Evolutionary conservation across 2,888 invertebrate genomes (phyloP).

Genomic region (Amphipyra berbera): DNA sequence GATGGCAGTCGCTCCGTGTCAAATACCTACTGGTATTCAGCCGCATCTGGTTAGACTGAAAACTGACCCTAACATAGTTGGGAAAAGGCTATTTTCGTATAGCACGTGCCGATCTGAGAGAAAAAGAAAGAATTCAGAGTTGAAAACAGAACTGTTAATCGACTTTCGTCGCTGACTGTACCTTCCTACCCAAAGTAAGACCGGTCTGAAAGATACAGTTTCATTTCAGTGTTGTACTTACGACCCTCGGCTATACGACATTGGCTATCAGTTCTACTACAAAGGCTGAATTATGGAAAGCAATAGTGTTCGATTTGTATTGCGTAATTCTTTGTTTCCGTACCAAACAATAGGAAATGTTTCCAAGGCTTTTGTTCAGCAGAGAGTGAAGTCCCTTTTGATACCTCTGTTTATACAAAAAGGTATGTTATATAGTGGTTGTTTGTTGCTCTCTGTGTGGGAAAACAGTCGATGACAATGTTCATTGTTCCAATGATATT

Average conservation of each 20-base stretch:
- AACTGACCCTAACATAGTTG: no score
- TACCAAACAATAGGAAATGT: conserved; percentile 31
- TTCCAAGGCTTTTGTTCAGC: conserved; percentile 25
- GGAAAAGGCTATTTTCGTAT: no score
- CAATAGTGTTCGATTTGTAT: conserved; percentile 47
- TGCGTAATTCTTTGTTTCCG: conserved; percentile 43
- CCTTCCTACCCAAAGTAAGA: no score
- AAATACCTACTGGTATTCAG: no score
- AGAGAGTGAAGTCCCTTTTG: conserved; percentile 17
- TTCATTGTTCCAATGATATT: conserved; percentile 1
- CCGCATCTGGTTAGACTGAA: no score
- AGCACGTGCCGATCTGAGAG: no score
- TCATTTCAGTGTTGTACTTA: conserved; percentile 12
- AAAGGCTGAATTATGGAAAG: conserved; percentile 43
- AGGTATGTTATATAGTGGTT: conserved; percentile 24
- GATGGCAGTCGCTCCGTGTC: no score
- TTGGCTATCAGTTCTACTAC: conserved; percentile 36
- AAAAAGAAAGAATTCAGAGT: no score
- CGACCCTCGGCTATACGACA: conserved; percentile 17
- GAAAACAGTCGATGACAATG: conserved; percentile 7
- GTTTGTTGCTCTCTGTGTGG: conserved; percentile 9
- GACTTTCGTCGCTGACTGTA: no score
- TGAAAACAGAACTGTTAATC: no score
- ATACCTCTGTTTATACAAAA: conserved; percentile 21
- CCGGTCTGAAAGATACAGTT: conserved; percentile 15